Percentiles rank a stretch among this genome's conserved stretches.
These are phyloP conservation scores for Cisticola juncidis DNA, from an alignment of 2,113 vertebrate genomes.

Conservation along the genomic window DNA sequence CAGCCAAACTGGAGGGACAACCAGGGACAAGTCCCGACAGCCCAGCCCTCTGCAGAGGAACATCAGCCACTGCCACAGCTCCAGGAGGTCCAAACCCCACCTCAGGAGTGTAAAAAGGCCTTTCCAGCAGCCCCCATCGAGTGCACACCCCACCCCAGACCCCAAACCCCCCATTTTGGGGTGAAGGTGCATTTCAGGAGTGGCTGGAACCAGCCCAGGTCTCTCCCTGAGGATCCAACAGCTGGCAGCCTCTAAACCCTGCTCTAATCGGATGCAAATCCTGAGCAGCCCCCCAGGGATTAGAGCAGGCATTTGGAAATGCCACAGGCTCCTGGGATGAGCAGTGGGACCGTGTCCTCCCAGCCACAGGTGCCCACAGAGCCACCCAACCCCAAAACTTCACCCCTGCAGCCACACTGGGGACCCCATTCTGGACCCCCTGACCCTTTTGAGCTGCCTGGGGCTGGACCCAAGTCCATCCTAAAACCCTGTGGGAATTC, in stretches of 20 bases:
- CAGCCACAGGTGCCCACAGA: background rate
- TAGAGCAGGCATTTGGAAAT: background rate
- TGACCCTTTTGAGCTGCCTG: background rate
- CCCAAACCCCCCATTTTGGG: background rate
- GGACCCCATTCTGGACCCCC: background rate
- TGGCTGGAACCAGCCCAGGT: background rate
- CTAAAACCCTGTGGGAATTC: background rate
- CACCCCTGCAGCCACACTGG: background rate
- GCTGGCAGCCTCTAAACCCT: background rate
- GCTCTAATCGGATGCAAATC: background rate
- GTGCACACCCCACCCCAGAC: background rate
- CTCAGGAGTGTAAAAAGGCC: background rate
- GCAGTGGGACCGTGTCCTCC: accelerated
- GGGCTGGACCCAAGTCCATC: background rate
- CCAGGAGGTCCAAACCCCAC: background rate
- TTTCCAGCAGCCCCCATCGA: background rate
- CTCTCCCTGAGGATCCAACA: background rate
- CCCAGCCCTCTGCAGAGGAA: background rate
- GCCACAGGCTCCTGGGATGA: accelerated
- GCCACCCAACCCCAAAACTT: background rate
- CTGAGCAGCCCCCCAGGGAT: background rate
- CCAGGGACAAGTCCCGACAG: accelerated
- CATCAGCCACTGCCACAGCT: background rate
- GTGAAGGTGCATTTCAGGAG: background rate
- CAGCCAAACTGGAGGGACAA: background rate